Base-by-base conservation (phyloP, 2,888 invertebrate species). In the Ichneumoninae sp. region DNA sequence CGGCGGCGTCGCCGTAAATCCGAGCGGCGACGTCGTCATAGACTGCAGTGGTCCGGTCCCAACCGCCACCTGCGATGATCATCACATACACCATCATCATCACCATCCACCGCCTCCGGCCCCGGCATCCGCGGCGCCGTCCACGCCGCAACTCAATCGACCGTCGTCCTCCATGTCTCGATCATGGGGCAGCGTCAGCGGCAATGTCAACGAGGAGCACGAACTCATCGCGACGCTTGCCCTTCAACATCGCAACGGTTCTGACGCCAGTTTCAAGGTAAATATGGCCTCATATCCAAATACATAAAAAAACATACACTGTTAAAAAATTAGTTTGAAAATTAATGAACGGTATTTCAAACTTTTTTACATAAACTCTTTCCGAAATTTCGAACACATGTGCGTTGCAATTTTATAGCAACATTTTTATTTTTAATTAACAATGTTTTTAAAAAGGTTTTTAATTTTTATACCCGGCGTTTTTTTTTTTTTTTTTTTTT, bases 251-350 rank as follows among this genome's bases (percentile, higher is more conserved):
- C 94, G 97, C 86, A 97, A 97, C 88, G 97, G 97, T 60, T 97
- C 97, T 89, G 97, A 97, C 94, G 97, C 97, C 92, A 97, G 97
- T 94, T 97, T 97, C 94, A 97, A 97, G 96, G 97, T 97, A 88
- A 70, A 70, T 62, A 57, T 40, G 19, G 3, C 44, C 2, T 7
- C 40, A 62, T 8, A n/a, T 44, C 16, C 33, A 33, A 13, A 54
- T 40, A 26, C 3, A 44, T 65, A 3, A 16, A 52, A 10, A 19
- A 19, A 8, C 4, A 19, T 19, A 19, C 19, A 7, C 16, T 13
- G 40, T 8, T 8, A 40, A 40, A 40, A 40, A 40, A 40, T 10
- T 8, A 40, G 8, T 36, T 36, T 36, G 8, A 40, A 10, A 3
- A 40, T 40, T 40, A 10, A 40, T 40, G 10, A 10, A 40, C 40